A percentile compares a stretch with the other conserved stretches of the same genome.
These are phyloP conservation scores for Albula glossodonta DNA, from an alignment of 2,113 vertebrate species.

Conservation along the genomic window DNA sequence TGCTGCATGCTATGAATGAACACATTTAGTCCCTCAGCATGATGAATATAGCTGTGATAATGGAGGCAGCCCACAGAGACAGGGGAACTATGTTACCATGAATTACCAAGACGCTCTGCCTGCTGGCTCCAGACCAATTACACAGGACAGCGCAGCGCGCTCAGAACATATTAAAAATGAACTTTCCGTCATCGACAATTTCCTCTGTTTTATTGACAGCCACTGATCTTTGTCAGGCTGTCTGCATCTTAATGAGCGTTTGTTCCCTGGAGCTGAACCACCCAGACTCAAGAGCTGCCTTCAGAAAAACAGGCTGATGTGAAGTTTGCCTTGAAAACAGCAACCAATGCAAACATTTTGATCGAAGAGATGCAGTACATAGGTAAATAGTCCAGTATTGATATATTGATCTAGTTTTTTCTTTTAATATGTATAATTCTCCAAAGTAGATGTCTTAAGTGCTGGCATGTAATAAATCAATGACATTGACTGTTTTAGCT, in stretches of 20 bases:
- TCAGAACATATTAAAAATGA: constrained; percentile 6
- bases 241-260: not conserved
- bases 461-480: too few relatives aligned
- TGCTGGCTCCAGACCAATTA: not conserved
- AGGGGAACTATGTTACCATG: not conserved
- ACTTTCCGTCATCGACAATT: not conserved
- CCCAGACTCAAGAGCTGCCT: not conserved
- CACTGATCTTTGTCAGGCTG: not conserved
- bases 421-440: too few relatives aligned
- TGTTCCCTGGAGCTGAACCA: not conserved
- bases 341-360: not conserved
- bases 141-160: not conserved
- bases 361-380: not conserved
- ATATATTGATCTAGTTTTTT: too few relatives aligned
- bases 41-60: constrained; percentile 11
- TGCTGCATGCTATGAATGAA: constrained; percentile 2
- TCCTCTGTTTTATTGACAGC: not conserved
- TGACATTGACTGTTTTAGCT: too few relatives aligned
- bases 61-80: not conserved
- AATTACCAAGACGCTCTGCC: not conserved
- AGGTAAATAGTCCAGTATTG: too few relatives aligned
- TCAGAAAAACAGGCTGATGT: not conserved
- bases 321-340: not conserved
- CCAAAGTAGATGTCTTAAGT: too few relatives aligned
- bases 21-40: not conserved